These are phyloP conservation scores for Neodiprion pinetum DNA, from an alignment of 1,140 invertebrate species.

Conservation along the genomic window DNA sequence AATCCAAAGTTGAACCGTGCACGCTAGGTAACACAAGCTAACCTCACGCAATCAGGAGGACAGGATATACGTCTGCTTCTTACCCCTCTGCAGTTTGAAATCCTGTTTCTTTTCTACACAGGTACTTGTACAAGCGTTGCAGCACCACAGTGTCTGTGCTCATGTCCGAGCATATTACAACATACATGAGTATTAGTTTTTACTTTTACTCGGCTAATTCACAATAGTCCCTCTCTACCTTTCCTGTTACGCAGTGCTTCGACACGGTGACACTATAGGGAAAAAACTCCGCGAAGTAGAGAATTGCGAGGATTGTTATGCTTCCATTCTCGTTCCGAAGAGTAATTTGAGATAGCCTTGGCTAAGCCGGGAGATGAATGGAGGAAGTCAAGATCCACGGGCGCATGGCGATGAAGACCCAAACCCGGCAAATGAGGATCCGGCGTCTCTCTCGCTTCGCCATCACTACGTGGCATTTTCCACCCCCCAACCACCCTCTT, in stretches of 20 bases:
- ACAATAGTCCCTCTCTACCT: too few relatives aligned
- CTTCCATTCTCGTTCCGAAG: not conserved
- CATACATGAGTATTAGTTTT: too few relatives aligned
- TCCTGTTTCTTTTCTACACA: too few relatives aligned
- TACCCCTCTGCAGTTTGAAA: not conserved
- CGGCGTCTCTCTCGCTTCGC: not conserved
- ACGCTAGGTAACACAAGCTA: not conserved
- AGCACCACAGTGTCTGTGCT: too few relatives aligned
- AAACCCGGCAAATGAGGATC: conserved; percentile 1
- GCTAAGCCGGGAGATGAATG: conserved; percentile 3
- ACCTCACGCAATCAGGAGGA: not conserved
- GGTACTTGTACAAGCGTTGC: too few relatives aligned
- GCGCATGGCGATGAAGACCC: not conserved
- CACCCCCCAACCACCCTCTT: not conserved
- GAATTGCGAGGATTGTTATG: not conserved
- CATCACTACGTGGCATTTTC: not conserved
- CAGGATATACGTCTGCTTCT: not conserved
- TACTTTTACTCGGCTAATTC: too few relatives aligned
- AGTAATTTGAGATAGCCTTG: not conserved
- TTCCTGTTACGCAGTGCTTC: too few relatives aligned
- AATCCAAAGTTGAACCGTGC: not conserved
- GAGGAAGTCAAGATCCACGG: not conserved
- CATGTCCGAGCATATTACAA: too few relatives aligned
- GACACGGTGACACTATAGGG: too few relatives aligned
- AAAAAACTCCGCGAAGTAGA: too few relatives aligned